These are phyloP conservation scores for Habrosyne pyritoides DNA, from an alignment of 2,888 invertebrate species.

Conservation along the genomic window DNA sequence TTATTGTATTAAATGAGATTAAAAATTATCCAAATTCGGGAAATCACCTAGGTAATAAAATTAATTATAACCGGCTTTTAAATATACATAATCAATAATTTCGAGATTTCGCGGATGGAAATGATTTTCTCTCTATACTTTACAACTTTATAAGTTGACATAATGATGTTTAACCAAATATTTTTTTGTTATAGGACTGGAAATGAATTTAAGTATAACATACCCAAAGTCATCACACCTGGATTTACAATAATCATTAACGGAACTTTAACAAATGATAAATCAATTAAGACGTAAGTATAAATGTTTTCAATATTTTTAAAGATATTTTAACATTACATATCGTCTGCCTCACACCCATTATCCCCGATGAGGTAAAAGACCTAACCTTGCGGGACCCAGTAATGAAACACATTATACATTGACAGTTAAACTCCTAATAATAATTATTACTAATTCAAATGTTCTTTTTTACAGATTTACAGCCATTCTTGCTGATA, in stretches of 20 bases:
- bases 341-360: no score
- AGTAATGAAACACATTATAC: no score
- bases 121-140: no score
- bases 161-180: not conserved
- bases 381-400: no score
- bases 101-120: no score
- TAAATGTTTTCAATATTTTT: not conserved
- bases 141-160: no score
- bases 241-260: constrained; percentile 22
- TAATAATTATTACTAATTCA: no score
- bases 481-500: constrained; percentile 19
- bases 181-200: constrained; percentile 18
- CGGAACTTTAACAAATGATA: constrained; percentile 22
- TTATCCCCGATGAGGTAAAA: no score
- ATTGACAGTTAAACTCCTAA: no score
- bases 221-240: constrained; percentile 26
- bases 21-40: not conserved
- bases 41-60: constrained; percentile 25
- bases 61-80: not conserved
- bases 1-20: not conserved
- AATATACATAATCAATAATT: no score
- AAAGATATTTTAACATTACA: no score
- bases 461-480: constrained; percentile 26
- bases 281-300: constrained; percentile 27
- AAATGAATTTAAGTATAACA: constrained; percentile 8